A percentile compares a stretch with the other conserved stretches of the same genome.
Conservation (phyloP, 2,113 vertebrate genomes). For the Glaucidium brasilianum region DNA sequence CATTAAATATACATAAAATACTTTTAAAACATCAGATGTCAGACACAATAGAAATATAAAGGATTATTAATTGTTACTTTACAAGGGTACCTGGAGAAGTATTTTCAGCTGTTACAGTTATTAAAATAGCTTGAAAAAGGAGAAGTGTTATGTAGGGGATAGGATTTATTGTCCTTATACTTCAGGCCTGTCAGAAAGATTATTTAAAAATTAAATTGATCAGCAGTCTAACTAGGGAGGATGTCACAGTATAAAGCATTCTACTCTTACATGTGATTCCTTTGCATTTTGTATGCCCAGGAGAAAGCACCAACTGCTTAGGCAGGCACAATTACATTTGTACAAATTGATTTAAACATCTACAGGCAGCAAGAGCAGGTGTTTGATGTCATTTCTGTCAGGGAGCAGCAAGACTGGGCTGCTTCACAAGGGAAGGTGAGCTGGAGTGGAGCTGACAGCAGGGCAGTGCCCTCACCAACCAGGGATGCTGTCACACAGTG, state of each 20-base stretch:
- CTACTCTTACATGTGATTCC: background rate
- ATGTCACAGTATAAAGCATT: background rate
- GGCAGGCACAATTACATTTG: background rate
- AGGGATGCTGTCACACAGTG: background rate
- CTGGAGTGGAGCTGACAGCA: background rate
- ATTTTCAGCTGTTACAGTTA: background rate
- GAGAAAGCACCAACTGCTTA: background rate
- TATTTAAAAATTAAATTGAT: background rate
- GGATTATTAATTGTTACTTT: background rate
- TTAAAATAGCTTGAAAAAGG: background rate
- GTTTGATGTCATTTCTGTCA: background rate
- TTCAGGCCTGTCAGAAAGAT: background rate
- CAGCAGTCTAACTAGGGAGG: background rate
- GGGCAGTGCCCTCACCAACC: accelerated
- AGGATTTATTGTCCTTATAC: background rate
- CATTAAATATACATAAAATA: background rate
- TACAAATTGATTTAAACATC: background rate
- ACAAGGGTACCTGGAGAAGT: background rate
- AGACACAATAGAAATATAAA: background rate
- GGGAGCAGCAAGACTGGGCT: background rate
- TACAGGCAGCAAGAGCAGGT: background rate
- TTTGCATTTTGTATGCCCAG: background rate
- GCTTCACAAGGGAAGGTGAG: background rate
- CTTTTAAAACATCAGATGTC: background rate
- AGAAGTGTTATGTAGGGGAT: background rate